Evolutionary conservation across 1,140 invertebrate genomes (phyloP), one percentile per base, ranked within the genome.

Genomic region (Plectrocnemia conspersa): DNA sequence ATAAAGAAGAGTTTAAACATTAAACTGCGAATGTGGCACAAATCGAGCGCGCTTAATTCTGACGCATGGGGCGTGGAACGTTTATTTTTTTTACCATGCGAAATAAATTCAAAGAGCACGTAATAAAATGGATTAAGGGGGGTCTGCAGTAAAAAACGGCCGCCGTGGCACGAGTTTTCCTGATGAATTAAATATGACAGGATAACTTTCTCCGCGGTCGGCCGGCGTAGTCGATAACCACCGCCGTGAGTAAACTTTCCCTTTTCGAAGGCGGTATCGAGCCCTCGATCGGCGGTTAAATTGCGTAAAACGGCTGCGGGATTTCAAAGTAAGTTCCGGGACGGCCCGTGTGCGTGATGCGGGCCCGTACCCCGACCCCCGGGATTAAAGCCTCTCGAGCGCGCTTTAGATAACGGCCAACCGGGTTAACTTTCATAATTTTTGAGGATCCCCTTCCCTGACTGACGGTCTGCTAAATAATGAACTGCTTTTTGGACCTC

Each of bases 321-420:
- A 47, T n/a, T n/a, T n/a, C n/a, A 47, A 47, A n/a, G 29, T 47
- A 32, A 27, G 44, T 32, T 47, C 18, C 24, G 44, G 2, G 24
- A 29, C 18, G 44, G 25, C 44, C 25, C 44, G 23, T 27, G 44
- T 47, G 44, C 44, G 44, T 47, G 44, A 47, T 47, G 21, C 44
- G 44, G 44, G 19, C 21, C 44, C 44, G 7, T 5, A 47, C 44
- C 44, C 25, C 27, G 44, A 32, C 44, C 44, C 44, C 19, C 6
- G 44, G 44, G 44, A 47, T 47, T 47, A 47, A 13, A 16, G 18
- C 44, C 44, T 47, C 44, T 29, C 13, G 44, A 47, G 44, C 44
- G n/a, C 44, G 25, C 44, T 47, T 47, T 47, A 47, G 44, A 47
- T 47, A 47, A 47, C 23, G 23, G 24, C 44, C 44, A 47, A 32